Evolutionary conservation across 2,113 vertebrate genomes (phyloP), one percentile per base, ranked within the genome.

Genomic region (Motacilla tschutschensis): DNA sequence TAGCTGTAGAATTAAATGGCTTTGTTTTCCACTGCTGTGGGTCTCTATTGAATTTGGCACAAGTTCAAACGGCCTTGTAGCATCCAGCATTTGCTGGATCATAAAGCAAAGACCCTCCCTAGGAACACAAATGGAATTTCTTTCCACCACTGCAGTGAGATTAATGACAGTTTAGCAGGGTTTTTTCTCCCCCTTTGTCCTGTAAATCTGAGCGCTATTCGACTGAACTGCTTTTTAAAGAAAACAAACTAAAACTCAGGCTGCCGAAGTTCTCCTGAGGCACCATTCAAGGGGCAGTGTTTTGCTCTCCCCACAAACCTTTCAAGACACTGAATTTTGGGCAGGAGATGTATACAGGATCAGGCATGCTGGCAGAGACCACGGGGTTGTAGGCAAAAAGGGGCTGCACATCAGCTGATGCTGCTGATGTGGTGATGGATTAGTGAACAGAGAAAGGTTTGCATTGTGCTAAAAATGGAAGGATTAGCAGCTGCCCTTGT

Each of bases 391-490:
- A 54, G 66, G 82, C 77, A 40, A 94, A 92, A 92, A 83, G 77
- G 66, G 77, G 75, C 55, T 65, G 62, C 72, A 48, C 51, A 66
- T 95, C 94, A 95, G 89, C 93, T 96, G 93, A 94, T 90, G 70
- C 69, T 93, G 92, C 58, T 93, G 94, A 83, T 94, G 91, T 83
- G 74, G 65, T 88, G 83, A 81, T 85, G 92, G 92, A 95, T 95
- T 94, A 94, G 80, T 1, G 28, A 85, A 63, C n/a, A 87, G 65
- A 93, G 85, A 93, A 92, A 85, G 90, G 91, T 90, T 93, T 89
- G 81, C 72, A 92, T 95, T 95, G 93, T 94, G 73, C 85, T 91
- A 77, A 88, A 95, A 94, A 88, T 77, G 79, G 83, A 83, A 79
- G 51, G 92, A 95, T 95, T 95, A 95, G 48, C 71, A 89, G 63